Evolutionary conservation across 2,113 vertebrate genomes (phyloP), one percentile per base, ranked within the genome.

Genomic region (Alethe diademata): DNA sequence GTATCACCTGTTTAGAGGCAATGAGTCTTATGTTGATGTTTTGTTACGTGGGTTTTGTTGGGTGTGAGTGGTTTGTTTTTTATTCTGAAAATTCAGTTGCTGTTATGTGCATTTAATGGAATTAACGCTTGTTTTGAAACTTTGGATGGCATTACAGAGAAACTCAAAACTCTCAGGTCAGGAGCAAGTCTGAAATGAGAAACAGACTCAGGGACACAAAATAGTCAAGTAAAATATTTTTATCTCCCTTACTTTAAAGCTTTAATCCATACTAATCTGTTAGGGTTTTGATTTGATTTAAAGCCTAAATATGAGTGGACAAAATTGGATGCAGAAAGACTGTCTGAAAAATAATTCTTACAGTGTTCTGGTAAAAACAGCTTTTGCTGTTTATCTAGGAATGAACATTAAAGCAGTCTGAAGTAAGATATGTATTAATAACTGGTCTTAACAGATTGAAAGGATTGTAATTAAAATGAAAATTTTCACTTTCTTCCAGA

Each of bases 401-500:
- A n/a, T 48, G 7, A 79, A 35, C 29, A 40, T 6, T 13, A 36
- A 73, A 75, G 23, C 19, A 38, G 23, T 54, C 7, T 48, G 20
- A 88, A 60, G 28, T 40, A 60, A 88, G 40, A 42, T 60, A 22
- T 8, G 13, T 70, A 31, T 14, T 84, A 53, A 29, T 61, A 78
- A 73, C 31, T 76, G n/a, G 2, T 92, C 6, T 56, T 47, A 78
- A 58, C 3, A 53, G 28, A 47, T 64, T 62, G 38, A 25, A 71
- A 62, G 26, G 15, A 57, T 38, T 72, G 69, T 78, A 70, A 86
- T 69, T 74, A 76, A 78, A 91, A 42, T 89, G 4, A 57, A 92
- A 9, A 87, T 38, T 83, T 93, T 96, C 28, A 26, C 74, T 45
- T 67, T 95, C 51, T 97, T 98, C 94, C 96, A 98, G 99, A 98